Percentiles rank a stretch among this genome's conserved stretches.
These are phyloP conservation scores for Saccopteryx leptura DNA, from an alignment of 2,113 vertebrate genomes.

Conservation along the genomic window DNA sequence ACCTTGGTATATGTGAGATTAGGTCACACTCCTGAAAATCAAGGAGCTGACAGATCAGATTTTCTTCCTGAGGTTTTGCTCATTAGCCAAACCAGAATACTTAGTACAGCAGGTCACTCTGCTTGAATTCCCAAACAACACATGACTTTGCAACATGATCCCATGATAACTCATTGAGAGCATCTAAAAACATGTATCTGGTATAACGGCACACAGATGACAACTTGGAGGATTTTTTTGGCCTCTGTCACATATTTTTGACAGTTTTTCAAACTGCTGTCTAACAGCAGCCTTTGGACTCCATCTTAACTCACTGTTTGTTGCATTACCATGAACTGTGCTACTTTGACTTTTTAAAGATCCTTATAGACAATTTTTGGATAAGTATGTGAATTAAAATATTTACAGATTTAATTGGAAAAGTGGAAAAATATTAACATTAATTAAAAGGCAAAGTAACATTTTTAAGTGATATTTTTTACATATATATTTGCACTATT, in stretches of 20 bases:
- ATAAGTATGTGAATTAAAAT: conserved; percentile 57
- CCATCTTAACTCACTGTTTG: conserved; percentile 12
- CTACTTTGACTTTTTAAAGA: conserved; percentile 9
- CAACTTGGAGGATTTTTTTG: conserved; percentile 73
- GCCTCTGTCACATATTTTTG: conserved; percentile 72
- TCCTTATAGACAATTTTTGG: background rate
- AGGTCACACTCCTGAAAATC: conserved; percentile 82
- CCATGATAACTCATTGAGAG: conserved; percentile 70
- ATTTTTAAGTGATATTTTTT: background rate
- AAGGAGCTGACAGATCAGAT: conserved; percentile 82
- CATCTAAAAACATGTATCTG: conserved; percentile 71
- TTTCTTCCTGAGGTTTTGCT: conserved; percentile 81
- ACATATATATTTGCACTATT: background rate
- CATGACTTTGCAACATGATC: conserved; percentile 69
- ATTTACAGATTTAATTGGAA: conserved; percentile 2
- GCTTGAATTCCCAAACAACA: conserved; percentile 44
- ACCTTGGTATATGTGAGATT: conserved; percentile 78
- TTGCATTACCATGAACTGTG: background rate
- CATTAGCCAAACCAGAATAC: conserved; percentile 83
- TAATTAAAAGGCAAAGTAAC: conserved; percentile 4
- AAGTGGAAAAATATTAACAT: background rate
- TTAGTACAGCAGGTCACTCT: conserved; percentile 58
- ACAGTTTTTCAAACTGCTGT: conserved; percentile 75
- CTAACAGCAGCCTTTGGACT: conserved; percentile 68
- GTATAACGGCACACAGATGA: conserved; percentile 71